Conservation (phyloP, 2,888 invertebrate species). For the Folsomia candida region DNA sequence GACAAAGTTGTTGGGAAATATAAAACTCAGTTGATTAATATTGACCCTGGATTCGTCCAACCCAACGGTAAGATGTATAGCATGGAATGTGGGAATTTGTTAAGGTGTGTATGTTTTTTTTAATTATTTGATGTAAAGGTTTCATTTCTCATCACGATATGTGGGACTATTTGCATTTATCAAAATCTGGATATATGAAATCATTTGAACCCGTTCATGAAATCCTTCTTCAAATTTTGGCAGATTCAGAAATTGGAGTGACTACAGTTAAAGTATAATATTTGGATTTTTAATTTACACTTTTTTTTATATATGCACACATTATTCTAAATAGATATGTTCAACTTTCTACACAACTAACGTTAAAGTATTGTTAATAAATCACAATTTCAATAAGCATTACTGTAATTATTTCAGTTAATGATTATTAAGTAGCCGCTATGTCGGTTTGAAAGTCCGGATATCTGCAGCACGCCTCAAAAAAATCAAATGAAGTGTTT, state of each 20-base stretch:
- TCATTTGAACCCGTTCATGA: slow-evolving; percentile 82
- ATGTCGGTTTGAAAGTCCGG: too few species aligned
- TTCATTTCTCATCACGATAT: slow-evolving; percentile 84
- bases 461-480: too few species aligned
- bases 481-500: too few species aligned
- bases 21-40: slow-evolving; percentile 73
- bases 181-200: slow-evolving; percentile 80
- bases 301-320: too few species aligned
- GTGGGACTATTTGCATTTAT: slow-evolving; percentile 86
- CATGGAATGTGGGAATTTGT: not conserved
- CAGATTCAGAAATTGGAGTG: slow-evolving; percentile 62
- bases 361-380: too few species aligned
- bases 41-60: slow-evolving; percentile 76
- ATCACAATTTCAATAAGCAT: too few species aligned
- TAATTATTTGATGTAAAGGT: slow-evolving; percentile 53
- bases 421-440: too few species aligned
- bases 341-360: too few species aligned
- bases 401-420: too few species aligned
- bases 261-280: too few species aligned
- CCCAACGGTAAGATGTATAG: slow-evolving; percentile 59
- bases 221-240: slow-evolving; percentile 71
- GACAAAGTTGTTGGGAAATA: slow-evolving; percentile 60
- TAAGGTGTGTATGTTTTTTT: slow-evolving; percentile 17
- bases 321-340: too few species aligned
- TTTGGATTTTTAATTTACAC: too few species aligned